Base-by-base conservation (phyloP, 2,888 invertebrate species). In the Metellina segmentata region DNA sequence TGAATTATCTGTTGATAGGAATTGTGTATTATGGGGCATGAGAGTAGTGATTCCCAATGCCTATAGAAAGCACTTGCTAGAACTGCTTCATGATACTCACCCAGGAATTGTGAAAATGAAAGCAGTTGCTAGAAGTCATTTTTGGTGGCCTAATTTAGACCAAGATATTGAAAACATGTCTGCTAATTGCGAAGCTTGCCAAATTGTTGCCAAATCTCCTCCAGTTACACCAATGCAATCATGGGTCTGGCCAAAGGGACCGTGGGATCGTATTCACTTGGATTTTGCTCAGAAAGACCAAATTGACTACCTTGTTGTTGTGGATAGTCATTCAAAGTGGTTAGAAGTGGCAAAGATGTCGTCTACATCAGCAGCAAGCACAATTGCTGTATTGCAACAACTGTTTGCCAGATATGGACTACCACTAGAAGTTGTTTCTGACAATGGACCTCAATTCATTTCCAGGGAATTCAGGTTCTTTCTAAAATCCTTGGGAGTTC, bases 81-180 rank as follows among this genome's bases (percentile, higher is more conserved):
- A 83, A 7, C 48, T n/a, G 48, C 52, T 83, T 11, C 83, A 71
- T 72, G 71, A 71, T 16, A 83, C 71, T 72, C 83, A 70, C 19
- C 72, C 83, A 0, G 71, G 83, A 49, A 83, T 83, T 6, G n/a
- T 51, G 6, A 83, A 16, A 11, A 83, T 83, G 83, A 83, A 83
- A 49, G 83, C 72, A 16, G 19, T 83, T 7, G 83, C 83, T 8
- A 9, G 52, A 51, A 83, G 83, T 49, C 83, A 83, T 71, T 19
- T 81, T 11, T 81, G 81, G 81, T 81, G 81, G 81, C 81, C 81
- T 13, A 7, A n/a, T 2, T 16, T 81, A 19, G 70, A 70, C 6
- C 8, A 71, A n/a, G 2, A 71, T 4, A 83, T 83, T 48, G 83
- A 83, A 48, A 71, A 16, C 13, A 7, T 83, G 1, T 8, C 19